phyloP scores from a whole-genome alignment of 2,113 vertebrate genomes.

The Carollia perspicillata region DNA sequence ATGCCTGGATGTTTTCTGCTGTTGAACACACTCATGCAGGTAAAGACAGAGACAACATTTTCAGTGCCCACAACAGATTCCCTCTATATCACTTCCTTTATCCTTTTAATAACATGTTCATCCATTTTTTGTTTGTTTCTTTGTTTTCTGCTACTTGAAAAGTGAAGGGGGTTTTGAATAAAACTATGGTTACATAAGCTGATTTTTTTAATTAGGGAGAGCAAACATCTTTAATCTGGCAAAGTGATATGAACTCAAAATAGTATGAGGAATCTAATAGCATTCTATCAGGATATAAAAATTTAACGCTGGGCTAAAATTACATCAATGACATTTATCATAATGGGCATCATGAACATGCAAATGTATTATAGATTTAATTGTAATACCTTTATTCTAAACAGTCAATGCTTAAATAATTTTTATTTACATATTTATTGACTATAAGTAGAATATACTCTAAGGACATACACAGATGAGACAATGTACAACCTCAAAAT shows the following conservation, averaged over 20 bases:
- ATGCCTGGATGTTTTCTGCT: neutral
- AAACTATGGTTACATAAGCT: neutral
- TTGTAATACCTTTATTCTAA: neutral
- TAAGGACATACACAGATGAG: neutral
- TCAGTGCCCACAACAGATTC: neutral
- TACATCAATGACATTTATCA: neutral
- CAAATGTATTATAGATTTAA: neutral
- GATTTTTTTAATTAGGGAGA: neutral
- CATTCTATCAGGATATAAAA: neutral
- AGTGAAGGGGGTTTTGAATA: neutral
- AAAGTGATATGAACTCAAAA: neutral
- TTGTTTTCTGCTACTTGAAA: neutral
- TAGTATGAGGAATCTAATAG: neutral
- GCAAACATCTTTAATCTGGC: neutral
- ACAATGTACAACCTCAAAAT: neutral
- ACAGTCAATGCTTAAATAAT: neutral
- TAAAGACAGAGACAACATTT: neutral
- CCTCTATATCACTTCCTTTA: neutral
- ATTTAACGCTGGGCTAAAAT: neutral
- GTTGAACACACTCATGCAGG: neutral
- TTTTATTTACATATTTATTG: neutral
- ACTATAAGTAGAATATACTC: neutral
- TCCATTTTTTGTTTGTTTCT: neutral
- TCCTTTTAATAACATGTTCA: neutral
- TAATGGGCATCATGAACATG: neutral